Evolutionary conservation across 2,888 invertebrate species (phyloP).

Genomic region (Formica aserva): DNA sequence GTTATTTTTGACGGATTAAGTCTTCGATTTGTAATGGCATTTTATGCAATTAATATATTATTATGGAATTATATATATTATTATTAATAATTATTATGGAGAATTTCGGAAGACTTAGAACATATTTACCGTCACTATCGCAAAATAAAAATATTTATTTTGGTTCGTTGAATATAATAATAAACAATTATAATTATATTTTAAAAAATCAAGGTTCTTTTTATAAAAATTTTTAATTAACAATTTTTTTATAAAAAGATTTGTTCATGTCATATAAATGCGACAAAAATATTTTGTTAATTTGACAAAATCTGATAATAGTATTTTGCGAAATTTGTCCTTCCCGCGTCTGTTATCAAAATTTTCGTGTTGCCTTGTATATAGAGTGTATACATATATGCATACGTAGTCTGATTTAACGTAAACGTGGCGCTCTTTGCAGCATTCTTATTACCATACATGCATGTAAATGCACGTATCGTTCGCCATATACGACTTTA

Average conservation of each 20-base stretch:
- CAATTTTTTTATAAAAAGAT: no score
- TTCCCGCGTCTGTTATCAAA: background rate
- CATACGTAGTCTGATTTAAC: slow-evolving; percentile 25
- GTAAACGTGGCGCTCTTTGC: slow-evolving; percentile 63
- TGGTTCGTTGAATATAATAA: background rate
- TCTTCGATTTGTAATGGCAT: background rate
- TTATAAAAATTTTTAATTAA: background rate
- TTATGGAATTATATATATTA: no score
- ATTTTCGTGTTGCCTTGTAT: background rate
- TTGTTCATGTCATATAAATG: background rate
- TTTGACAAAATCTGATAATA: slow-evolving; percentile 2
- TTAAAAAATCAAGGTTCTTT: background rate
- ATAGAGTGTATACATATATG: slow-evolving; percentile 49
- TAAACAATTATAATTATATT: slow-evolving; percentile 3
- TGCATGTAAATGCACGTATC: slow-evolving; percentile 63
- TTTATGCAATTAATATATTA: background rate
- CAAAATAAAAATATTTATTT: background rate
- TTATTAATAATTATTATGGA: no score
- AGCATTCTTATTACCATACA: slow-evolving; percentile 64
- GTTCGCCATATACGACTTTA: slow-evolving; percentile 21
- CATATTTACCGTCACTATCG: no score
- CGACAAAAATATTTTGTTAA: background rate
- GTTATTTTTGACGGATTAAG: background rate
- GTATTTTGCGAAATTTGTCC: background rate
- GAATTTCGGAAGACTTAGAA: no score